Conservation (phyloP, 2,113 vertebrate genomes). For the Erythrolamprus reginae region DNA sequence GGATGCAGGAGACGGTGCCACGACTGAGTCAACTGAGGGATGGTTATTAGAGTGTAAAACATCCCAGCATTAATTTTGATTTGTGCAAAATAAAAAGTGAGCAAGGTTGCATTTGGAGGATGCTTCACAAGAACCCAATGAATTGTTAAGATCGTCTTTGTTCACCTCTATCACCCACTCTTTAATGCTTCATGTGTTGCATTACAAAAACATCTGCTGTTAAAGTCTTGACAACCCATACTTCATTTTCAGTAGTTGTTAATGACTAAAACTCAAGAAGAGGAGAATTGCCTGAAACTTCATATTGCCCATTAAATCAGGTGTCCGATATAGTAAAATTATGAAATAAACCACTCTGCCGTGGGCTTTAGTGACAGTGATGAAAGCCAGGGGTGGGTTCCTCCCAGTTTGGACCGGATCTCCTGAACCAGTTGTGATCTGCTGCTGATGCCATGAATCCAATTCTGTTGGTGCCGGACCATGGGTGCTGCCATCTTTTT, state of each 20-base stretch:
- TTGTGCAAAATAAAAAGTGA: background rate
- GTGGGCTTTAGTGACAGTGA: background rate
- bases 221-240: background rate
- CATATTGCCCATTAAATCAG: background rate
- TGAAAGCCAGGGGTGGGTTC: too few species aligned
- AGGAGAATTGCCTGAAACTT: background rate
- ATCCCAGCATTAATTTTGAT: background rate
- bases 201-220: background rate
- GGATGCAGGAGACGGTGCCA: background rate
- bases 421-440: too few species aligned
- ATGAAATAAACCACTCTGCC: background rate
- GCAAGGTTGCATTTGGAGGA: accelerated
- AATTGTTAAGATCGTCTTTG: background rate
- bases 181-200: background rate
- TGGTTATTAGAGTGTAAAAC: accelerated
- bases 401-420: too few species aligned
- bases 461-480: too few species aligned
- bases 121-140: background rate
- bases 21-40: background rate
- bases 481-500: too few species aligned
- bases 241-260: background rate
- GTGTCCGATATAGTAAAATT: background rate
- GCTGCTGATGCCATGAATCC: too few species aligned
- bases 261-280: background rate
- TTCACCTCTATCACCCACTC: background rate